Base-by-base conservation (phyloP, 2,113 vertebrate genomes). In the Salvelinus fontinalis region DNA sequence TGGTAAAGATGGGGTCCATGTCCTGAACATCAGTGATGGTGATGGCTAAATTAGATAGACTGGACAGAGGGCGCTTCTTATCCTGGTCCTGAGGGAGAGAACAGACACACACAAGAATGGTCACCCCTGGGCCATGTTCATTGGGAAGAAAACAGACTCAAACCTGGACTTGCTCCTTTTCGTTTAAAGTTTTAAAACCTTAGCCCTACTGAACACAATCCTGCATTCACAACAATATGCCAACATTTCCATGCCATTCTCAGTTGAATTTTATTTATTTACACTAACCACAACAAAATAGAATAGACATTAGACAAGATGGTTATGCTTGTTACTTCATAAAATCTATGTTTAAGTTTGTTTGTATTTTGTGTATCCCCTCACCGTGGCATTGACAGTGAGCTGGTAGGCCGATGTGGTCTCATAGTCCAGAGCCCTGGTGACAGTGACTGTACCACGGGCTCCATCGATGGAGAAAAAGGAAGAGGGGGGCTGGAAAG, bases 1-100 rank as follows among this genome's bases (percentile, higher is more conserved):
- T 99, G 90, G 97, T 95, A 87, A 99, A 99, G 85, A 99, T 89
- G 64, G 98, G 98, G 81, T 99, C 96, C 97, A 98, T 99, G 87
- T 99, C 98, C 89, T 99, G 98, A 67, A 99, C 88, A 0, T 99
- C 98, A 0, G 96, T 97, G 86, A 99, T 96, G 84, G 87, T 95
- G 86, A 99, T 96, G 9, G 97, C 97, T 80, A 99, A 89, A 90
- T 98, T 99, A 79, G 96, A 94, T 75, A 99, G 90, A 5, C 95
- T 95, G 13, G 97, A 99, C 11, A 99, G 91, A 0, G 98, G 98
- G 66, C 95, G 94, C 60, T 87, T 82, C 91, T 98, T 98, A 82
- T 99, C 98, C 93, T 99, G 98, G 81, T 99, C 98, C 97, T 99
- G 74, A 79, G 9, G 70, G 74, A 44, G 22, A 85, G n/a, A 84